phyloP scores from a whole-genome alignment of 2,797 vertebrate genomes.

The Vultur gryphus region DNA sequence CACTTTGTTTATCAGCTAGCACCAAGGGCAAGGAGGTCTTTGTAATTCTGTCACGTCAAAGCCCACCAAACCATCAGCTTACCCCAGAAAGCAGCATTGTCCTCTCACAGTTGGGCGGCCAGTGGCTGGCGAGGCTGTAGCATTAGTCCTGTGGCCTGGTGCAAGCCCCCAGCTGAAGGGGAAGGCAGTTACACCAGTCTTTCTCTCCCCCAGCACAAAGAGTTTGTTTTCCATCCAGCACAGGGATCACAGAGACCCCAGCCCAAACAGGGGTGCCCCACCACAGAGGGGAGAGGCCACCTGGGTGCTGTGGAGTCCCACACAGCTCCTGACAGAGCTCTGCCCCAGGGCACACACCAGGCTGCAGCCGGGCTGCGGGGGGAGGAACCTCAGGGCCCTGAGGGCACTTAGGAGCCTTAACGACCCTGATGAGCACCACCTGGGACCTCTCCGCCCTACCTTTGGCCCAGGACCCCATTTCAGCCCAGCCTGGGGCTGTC shows the following conservation, averaged over 20 bases:
- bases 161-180: background rate
- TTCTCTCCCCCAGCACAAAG: too few relatives aligned
- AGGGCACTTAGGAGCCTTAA: background rate
- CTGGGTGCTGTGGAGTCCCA: rapidly evolving
- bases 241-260: background rate
- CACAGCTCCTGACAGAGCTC: rapidly evolving
- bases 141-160: rapidly evolving
- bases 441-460: background rate
- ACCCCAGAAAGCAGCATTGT: background rate
- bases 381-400: rapidly evolving
- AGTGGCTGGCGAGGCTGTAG: rapidly evolving
- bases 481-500: background rate
- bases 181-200: background rate
- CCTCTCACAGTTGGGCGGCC: rapidly evolving
- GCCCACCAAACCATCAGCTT: background rate
- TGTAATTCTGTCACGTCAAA: background rate
- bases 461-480: too few relatives aligned
- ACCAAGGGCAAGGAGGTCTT: background rate
- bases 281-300: rapidly evolving
- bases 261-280: rapidly evolving
- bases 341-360: rapidly evolving
- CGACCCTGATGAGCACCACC: background rate
- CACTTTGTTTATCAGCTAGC: background rate
- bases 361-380: rapidly evolving
- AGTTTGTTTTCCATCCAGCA: background rate